A percentile compares a stretch with the other conserved stretches of the same genome.
These are phyloP conservation scores for Pachycephala philippinensis DNA, from an alignment of 2,113 vertebrate genomes.

Conservation along the genomic window DNA sequence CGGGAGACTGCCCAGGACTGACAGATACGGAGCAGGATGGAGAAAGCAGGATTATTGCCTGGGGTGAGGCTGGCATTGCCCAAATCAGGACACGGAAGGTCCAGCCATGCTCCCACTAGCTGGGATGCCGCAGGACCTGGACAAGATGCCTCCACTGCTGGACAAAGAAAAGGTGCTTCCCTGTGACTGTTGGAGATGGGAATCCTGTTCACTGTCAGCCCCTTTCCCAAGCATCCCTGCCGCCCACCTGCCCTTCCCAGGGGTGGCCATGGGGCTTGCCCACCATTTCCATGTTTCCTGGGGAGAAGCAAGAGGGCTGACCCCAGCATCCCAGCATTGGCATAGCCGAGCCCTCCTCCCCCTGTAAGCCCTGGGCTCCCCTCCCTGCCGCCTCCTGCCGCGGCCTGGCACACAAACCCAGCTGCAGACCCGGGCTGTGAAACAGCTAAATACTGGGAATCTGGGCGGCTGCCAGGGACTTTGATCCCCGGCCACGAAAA, in stretches of 20 bases:
- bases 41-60: background rate
- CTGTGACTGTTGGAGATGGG: rapidly evolving
- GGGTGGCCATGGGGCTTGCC: too few relatives aligned
- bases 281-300: rapidly evolving
- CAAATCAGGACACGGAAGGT: background rate
- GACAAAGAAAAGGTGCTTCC: background rate
- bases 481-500: conserved; percentile 16
- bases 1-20: background rate
- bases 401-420: background rate
- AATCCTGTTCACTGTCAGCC: background rate
- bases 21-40: too few relatives aligned
- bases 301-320: rapidly evolving
- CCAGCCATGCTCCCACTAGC: background rate
- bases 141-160: rapidly evolving
- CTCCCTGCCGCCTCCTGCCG: background rate
- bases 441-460: background rate
- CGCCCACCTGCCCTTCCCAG: background rate
- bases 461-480: background rate
- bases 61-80: background rate
- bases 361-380: background rate
- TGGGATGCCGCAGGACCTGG: background rate
- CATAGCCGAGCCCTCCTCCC: rapidly evolving
- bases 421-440: background rate
- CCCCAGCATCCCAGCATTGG: rapidly evolving
- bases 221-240: background rate